Base-by-base conservation (phyloP, 2,888 invertebrate genomes). In the Epistrophella euchroma region DNA sequence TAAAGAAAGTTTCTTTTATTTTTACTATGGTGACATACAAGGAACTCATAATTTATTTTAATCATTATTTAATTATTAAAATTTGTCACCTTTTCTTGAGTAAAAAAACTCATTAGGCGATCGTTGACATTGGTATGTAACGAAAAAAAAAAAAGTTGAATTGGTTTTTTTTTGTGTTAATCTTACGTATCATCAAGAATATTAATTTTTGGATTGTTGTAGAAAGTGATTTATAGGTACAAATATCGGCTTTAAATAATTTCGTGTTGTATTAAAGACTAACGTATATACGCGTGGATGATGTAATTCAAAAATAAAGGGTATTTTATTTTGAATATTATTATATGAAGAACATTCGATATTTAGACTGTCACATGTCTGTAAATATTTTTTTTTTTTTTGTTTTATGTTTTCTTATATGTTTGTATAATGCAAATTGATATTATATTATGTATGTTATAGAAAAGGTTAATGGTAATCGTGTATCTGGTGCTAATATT, bases 91-190 rank as follows among this genome's bases (percentile, higher is more conserved):
- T 58, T 40, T 50, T 68, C 11, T 43, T 32, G 10, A 19, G 15
- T 47, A 50, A 11, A n/a, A 19, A 35, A 35, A 52, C 28, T 52
- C 66, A 79, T 72, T 66, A 74, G 60, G 37, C 84, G 79, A 70
- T 75, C 79, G 47, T 84, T 84, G 74, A 71, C 64, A 68, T 64
- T 47, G 28, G 5, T 19, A 5, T 50, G 4, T 25, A 47, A 17
- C 15, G 19, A 58, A 35, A 58, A 35, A 55, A 55, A 13, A 22
- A 2, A 25, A 11, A 6, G 0, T 13, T 19, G 13, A 5, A 40
- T 15, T 40, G 3, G 4, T 15, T 6, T 15, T 13, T 40, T 13
- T 11, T 50, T 47, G 19, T 47, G 4, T 28, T 28, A 28, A 28
- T 28, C 28, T 28, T 28, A 28, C 28, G 28, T 28, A 6, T 28